Evolutionary conservation across 2,888 invertebrate genomes (phyloP), one percentile per base, ranked within the genome.

Genomic region (Protodeltote pygarga): DNA sequence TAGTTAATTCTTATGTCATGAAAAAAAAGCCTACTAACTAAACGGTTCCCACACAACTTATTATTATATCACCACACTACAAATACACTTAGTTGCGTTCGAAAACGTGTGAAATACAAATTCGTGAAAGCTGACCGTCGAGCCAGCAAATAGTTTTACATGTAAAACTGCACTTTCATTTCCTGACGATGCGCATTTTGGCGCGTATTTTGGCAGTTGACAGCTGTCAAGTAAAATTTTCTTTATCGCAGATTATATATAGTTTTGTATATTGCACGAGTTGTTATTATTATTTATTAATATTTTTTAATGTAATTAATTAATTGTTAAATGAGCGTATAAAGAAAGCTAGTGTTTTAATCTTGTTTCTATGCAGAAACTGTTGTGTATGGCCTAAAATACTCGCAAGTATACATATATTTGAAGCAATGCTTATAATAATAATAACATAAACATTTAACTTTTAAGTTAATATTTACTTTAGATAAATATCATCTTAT

Each of bases 51-150:
- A 66, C 58, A 57, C 51, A 50, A 44, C 53, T 69, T 60, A 53
- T 42, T 62, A 63, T 68, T 68, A 70, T 70, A 70, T 69, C 68
- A 68, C 51, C 23, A 37, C 27, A 57, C 52, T 46, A 38, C 47
- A 70, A 66, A 68, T 57, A 67, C 44, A 40, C 33, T 25, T 21
- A 51, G 50, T 71, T 75, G 70, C 55, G 73, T 77, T 76, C 75
- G 78, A 81, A 85, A 85, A 85, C 88, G 88, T 88, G 88, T 83
- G 89, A 88, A 88, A 81, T 78, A 81, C 75, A 85, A 80, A 85
- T 79, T 71, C 74, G 75, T 69, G 81, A 85, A 86, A 87, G 86
- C 79, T 73, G 68, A 64, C 70, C 61, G 44, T 38, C 65, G 65
- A 61, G 59, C 57, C 48, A 69, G 49, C 60, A 61, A 65, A 71